phyloP scores from a whole-genome alignment of 2,888 invertebrate genomes.

The Carterocephalus palaemon region DNA sequence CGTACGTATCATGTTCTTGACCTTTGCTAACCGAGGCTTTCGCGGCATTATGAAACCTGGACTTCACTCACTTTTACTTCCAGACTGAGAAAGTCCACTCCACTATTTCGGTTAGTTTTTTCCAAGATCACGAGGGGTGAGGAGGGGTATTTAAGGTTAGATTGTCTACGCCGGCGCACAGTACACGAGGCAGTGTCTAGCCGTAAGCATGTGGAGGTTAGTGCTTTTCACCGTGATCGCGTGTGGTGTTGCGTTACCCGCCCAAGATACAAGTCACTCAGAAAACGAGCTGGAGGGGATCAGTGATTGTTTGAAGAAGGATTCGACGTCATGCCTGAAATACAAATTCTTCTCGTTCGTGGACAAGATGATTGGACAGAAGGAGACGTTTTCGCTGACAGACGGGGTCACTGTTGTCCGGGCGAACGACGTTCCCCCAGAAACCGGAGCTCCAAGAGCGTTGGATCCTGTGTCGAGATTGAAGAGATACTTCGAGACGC shows the following conservation, averaged over 20 bases:
- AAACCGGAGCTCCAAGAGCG: conserved; percentile 88
- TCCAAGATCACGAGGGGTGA: conserved; percentile 53
- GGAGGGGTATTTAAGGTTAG: conserved; percentile 65
- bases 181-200: conserved; percentile 42
- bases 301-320: conserved; percentile 89
- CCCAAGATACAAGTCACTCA: conserved; percentile 83
- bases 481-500: conserved; percentile 87
- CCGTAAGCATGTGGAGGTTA: conserved; percentile 62
- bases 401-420: conserved; percentile 91
- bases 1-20: conserved; percentile 55
- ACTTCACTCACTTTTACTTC: conserved; percentile 71
- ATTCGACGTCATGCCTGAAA: conserved; percentile 90
- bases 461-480: conserved; percentile 84
- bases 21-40: conserved; percentile 60
- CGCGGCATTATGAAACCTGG: conserved; percentile 68
- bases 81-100: conserved; percentile 64
- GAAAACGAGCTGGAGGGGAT: conserved; percentile 89
- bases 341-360: conserved; percentile 92
- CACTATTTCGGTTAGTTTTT: conserved; percentile 57
- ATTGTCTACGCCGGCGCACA: conserved; percentile 55
- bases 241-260: conserved; percentile 82
- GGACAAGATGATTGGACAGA: conserved; percentile 89
- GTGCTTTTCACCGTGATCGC: conserved; percentile 61
- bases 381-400: conserved; percentile 87
- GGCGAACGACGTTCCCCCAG: conserved; percentile 82